phyloP scores from a whole-genome alignment of 2,888 invertebrate species.

The Dolomedes plantarius region DNA sequence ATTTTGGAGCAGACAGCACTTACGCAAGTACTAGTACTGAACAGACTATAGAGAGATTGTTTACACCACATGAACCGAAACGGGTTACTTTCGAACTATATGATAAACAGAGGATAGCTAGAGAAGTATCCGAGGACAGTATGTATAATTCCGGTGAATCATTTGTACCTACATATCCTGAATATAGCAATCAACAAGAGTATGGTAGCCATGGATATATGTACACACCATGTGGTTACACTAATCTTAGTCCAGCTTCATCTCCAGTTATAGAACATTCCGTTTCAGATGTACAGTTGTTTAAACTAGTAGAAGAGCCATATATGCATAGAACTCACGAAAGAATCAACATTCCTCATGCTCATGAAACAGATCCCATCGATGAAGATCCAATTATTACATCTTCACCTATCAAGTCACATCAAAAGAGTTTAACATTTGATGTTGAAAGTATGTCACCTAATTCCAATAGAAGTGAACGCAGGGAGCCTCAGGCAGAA shows the following conservation, averaged over 20 bases:
- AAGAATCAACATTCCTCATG: conserved; percentile 36
- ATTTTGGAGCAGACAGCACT: conserved; percentile 60
- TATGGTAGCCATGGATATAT: conserved; percentile 70
- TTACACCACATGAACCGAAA: conserved; percentile 71
- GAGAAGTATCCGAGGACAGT: conserved; percentile 70
- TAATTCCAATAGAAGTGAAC: conserved; percentile 16
- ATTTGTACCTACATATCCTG: conserved; percentile 72
- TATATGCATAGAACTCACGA: conserved; percentile 51
- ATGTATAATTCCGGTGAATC: conserved; percentile 71
- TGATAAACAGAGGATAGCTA: conserved; percentile 65
- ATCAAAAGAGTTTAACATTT: conserved; percentile 29
- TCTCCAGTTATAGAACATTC: conserved; percentile 71
- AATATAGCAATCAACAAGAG: conserved; percentile 72
- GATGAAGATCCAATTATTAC: conserved; percentile 59
- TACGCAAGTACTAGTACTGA: conserved; percentile 70
- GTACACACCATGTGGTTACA: conserved; percentile 69
- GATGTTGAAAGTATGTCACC: conserved; percentile 28
- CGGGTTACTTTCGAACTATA: conserved; percentile 72
- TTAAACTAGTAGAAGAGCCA: conserved; percentile 46
- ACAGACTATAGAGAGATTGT: conserved; percentile 62
- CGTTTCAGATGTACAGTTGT: conserved; percentile 64
- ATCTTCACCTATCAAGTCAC: conserved; percentile 56
- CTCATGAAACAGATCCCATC: conserved; percentile 53
- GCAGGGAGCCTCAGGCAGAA: conserved; percentile 61
- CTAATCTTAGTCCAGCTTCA: conserved; percentile 58